Base-by-base conservation (phyloP, 2,113 vertebrate species). In the Egretta garzetta region DNA sequence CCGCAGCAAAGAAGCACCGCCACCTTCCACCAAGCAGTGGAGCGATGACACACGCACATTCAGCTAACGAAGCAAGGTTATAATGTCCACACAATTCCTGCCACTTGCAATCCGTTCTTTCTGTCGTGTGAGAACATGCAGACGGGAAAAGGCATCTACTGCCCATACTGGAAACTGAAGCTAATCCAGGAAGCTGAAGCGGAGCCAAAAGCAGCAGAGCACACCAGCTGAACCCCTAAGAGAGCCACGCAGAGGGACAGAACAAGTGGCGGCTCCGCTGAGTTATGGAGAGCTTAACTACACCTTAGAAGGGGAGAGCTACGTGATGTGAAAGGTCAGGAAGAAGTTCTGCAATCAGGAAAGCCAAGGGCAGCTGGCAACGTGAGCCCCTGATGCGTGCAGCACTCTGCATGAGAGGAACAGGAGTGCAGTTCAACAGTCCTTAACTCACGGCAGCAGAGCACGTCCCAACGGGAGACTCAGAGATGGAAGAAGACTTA, bases 1-100 rank as follows among this genome's bases (percentile, higher is more conserved):
- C 8, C 2, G 4, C 21, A 82, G 30, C 3, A 2, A 33, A 87
- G 58, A 43, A 75, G 58, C 47, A 75, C 16, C 47, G 67, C n/a
- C 33, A 67, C 37, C 15, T 85, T 91, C 64, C 26, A 43, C 26
- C 7, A 28, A 35, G 53, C 58, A 84, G 45, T 0, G 17, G 23
- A 66, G 27, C 14, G 0, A 1, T n/a, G 74, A 84, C 16, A 77
- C 28, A 33, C 0, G 2, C n/a, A 59, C 0, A 0, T 23, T 85
- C 17, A 1, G 62, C 32, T 81, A 84, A 81, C 49, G 41, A 56
- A 94, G 73, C 41, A 88, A 81, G 66, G 74, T 28, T 71, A 30
- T 45, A 56, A n/a, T 2, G 21, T 32, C 32, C 70, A 79, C 52
- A 63, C 22, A 76, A 70, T 56, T 90, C 43, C 35, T 6, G 55